Percentiles rank a stretch among this genome's conserved stretches.
phyloP scores from a whole-genome alignment of 1,140 invertebrate species.

The Rhagoletis pomonella region DNA sequence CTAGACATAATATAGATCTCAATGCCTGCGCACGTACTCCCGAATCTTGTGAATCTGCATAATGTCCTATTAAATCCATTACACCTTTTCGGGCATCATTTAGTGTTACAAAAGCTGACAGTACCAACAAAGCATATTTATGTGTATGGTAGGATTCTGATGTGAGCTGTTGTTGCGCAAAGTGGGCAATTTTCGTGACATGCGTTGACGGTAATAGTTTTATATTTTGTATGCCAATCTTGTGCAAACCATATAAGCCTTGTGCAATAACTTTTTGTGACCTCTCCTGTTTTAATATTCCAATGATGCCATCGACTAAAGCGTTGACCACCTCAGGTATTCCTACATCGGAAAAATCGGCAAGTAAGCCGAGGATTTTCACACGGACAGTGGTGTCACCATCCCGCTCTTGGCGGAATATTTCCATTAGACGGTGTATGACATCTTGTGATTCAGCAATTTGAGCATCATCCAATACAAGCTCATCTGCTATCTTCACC shows the following conservation, averaged over 20 bases:
- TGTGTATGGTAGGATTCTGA: slow-evolving; percentile 86
- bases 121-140: slow-evolving; percentile 84
- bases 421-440: slow-evolving; percentile 63
- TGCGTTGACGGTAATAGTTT: slow-evolving; percentile 64
- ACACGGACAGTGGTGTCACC: slow-evolving; percentile 69
- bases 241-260: slow-evolving; percentile 68
- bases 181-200: slow-evolving; percentile 67
- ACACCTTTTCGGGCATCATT: slow-evolving; percentile 77
- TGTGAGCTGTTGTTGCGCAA: slow-evolving; percentile 81
- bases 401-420: slow-evolving; percentile 68
- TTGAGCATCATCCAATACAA: slow-evolving; percentile 64
- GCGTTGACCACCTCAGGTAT: slow-evolving; percentile 61
- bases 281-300: slow-evolving; percentile 84
- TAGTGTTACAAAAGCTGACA: slow-evolving; percentile 78
- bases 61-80: slow-evolving; percentile 84
- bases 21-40: slow-evolving; percentile 91
- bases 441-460: slow-evolving; percentile 64
- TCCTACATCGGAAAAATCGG: slow-evolving; percentile 65
- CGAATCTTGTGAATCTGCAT: slow-evolving; percentile 91
- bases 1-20: slow-evolving; percentile 86
- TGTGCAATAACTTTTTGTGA: slow-evolving; percentile 84
- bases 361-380: slow-evolving; percentile 66
- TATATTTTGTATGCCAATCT: slow-evolving; percentile 65
- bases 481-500: slow-evolving; percentile 70
- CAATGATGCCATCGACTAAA: slow-evolving; percentile 81